Base-by-base conservation (phyloP, 2,797 vertebrate genomes). In the Chanos chanos region DNA sequence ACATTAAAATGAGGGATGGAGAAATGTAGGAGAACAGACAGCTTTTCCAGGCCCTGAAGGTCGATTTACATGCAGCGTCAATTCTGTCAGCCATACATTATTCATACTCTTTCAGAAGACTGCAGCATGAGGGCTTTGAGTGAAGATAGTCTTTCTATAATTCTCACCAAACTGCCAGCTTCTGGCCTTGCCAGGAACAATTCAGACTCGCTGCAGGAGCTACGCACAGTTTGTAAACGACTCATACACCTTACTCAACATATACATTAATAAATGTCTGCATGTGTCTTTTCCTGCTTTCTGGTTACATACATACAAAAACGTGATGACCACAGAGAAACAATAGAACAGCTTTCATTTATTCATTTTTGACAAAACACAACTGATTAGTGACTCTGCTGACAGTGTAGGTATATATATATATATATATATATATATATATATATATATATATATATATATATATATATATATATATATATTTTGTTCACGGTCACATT, bases 31-130 rank as follows among this genome's bases (percentile, higher is more conserved):
- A n/a, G 36, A 43, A 16, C 47, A 53, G 33, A 28, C 33, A 39
- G 60, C 47, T n/a, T 31, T n/a, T n/a, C 15, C 68, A 66, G 70
- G 73, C 56, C 64, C 51, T 74, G 74, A 73, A 49, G 75, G 63
- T 51, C 74, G 74, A 88, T 89, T 85, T 85, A 80, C 82, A 88
- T 83, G 79, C 80, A 73, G 77, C 74, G 76, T 77, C 83, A 74
- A 83, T 82, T 68, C 78, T 55, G 61, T 71, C 53, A 64, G 36
- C 61, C 73, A 83, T 87, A 76, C 77, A 86, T 85, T 82, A 87
- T 86, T 85, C 85, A 86, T 85, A 74, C 64, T n/a, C 9, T 8
- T 18, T 31, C 7, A 7, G n/a, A 50, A 13, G 44, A 54, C 53
- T 47, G 16, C 31, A 34, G 19, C 21, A 16, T 24, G 44, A 19